Conservation (phyloP, 2,888 invertebrate genomes). For the Cheilosia vernalis region DNA sequence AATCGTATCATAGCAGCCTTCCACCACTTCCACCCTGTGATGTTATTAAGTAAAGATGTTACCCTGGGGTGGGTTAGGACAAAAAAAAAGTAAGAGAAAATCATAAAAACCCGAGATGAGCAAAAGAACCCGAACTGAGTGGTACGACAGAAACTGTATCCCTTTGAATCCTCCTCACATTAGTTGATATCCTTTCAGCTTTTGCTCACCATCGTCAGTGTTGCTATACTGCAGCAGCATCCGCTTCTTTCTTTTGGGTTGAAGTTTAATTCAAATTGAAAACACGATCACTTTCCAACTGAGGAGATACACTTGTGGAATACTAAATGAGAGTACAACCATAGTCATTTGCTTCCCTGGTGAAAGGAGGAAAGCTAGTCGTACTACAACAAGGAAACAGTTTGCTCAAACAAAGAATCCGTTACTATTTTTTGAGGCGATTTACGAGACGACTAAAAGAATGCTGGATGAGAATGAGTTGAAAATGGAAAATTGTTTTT, state of each 20-base stretch:
- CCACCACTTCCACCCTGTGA: constrained; percentile 4
- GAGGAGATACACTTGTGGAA: constrained; percentile 71
- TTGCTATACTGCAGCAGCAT: not conserved
- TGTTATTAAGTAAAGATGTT: constrained; percentile 66
- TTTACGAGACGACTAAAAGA: constrained; percentile 52
- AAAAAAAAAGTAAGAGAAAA: constrained; percentile 76
- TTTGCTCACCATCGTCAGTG: constrained; percentile 23
- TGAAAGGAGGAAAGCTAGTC: constrained; percentile 8
- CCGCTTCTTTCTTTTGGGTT: constrained; percentile 33
- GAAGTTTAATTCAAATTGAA: constrained; percentile 75
- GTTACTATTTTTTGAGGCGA: constrained; percentile 71
- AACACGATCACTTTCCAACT: constrained; percentile 75
- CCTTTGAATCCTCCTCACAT: constrained; percentile 67
- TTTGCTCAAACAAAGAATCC: constrained; percentile 72
- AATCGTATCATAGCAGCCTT: not conserved
- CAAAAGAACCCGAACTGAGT: constrained; percentile 64
- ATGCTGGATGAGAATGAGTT: constrained; percentile 44
- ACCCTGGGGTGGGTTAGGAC: constrained; percentile 28
- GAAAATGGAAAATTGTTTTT: constrained; percentile 67
- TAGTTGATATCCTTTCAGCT: constrained; percentile 66
- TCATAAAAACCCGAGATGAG: constrained; percentile 70
- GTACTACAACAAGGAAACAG: constrained; percentile 38
- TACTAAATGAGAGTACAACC: constrained; percentile 66
- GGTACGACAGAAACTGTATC: constrained; percentile 52
- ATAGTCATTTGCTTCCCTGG: constrained; percentile 59